These are phyloP conservation scores for human DNA, from an alignment of 2,113 vertebrate species.

Conservation along the genomic window GRCh38 chr15:98710501-98711000, in stretches of 20 bases:
- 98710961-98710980: not conserved
- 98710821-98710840: not conserved
- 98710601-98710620: not conserved
- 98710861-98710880: not conserved
- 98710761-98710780: too few relatives aligned
- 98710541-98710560: not conserved
- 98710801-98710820: too few relatives aligned
- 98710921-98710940: not conserved
- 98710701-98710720: too few relatives aligned
- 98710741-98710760: too few relatives aligned
- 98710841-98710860: not conserved
- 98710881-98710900: not conserved
- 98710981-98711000: not conserved
- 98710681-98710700: too few relatives aligned
- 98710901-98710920: not conserved
- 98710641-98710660: not conserved
- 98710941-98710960: not conserved
- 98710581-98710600: not conserved
- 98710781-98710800: too few relatives aligned
- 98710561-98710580: not conserved
- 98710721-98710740: too few relatives aligned
- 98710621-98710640: not conserved
- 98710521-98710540: not conserved
- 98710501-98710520: not conserved
- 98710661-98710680: not conserved